A percentile compares a stretch with the other conserved stretches of the same genome.
Evolutionary conservation across 1,140 invertebrate genomes (phyloP).

Genomic region (Zelostemma sp.): DNA sequence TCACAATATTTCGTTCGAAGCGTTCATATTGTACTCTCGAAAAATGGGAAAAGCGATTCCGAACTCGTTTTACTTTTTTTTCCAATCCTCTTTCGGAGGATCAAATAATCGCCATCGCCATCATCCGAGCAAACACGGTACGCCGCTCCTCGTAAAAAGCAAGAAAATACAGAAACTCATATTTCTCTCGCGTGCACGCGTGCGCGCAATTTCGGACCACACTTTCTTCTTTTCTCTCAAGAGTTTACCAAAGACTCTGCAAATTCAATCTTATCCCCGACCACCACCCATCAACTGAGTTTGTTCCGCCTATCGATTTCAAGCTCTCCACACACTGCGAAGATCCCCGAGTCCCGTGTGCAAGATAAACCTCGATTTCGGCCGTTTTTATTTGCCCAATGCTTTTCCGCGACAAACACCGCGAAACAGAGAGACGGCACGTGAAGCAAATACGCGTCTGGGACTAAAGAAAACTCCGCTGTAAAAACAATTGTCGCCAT

Average conservation of each 20-base stretch:
- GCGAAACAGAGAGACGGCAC: no score
- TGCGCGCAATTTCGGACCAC: not conserved
- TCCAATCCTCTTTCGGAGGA: slow-evolving; percentile 1
- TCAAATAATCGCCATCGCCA: slow-evolving; percentile 44
- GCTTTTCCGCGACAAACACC: slow-evolving; percentile 3
- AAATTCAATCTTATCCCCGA: slow-evolving; percentile 51
- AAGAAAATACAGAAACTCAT: slow-evolving; percentile 22
- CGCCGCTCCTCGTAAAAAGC: not conserved
- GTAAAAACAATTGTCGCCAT: no score
- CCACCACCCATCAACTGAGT: slow-evolving; percentile 42
- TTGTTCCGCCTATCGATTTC: slow-evolving; percentile 51
- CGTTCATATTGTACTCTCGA: no score
- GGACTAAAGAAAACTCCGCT: no score
- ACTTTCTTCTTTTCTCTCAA: slow-evolving; percentile 28
- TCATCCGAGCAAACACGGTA: slow-evolving; percentile 28
- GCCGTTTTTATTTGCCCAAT: slow-evolving; percentile 25
- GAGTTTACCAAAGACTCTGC: slow-evolving; percentile 32
- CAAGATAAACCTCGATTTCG: slow-evolving; percentile 39
- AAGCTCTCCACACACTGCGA: slow-evolving; percentile 15
- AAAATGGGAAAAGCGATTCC: not conserved
- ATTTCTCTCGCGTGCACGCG: slow-evolving; percentile 24
- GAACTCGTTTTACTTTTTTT: not conserved
- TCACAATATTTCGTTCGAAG: no score
- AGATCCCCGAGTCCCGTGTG: slow-evolving; percentile 30
- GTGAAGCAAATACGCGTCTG: no score